Conservation (phyloP, 2,888 invertebrate species). For the Polietes domitor region DNA sequence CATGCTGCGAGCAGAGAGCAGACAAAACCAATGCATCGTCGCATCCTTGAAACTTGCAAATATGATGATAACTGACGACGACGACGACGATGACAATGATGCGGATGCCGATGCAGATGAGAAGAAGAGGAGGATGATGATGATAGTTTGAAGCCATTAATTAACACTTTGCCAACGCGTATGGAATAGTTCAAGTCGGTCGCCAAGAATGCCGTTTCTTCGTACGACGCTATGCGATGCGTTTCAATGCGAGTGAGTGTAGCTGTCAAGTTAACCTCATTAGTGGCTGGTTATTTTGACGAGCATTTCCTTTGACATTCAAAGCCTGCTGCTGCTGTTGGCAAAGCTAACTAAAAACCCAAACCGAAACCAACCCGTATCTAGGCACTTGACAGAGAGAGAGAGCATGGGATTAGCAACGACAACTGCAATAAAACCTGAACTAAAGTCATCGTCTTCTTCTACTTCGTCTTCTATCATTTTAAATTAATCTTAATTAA, state of each 20-base stretch:
- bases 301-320: conserved; percentile 52
- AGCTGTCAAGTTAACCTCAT: conserved; percentile 49
- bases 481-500: conserved; percentile 64
- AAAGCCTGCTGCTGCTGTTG: not conserved
- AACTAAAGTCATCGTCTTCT: not conserved
- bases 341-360: not conserved
- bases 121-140: not conserved
- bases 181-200: not conserved
- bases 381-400: not conserved
- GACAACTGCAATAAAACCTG: not conserved
- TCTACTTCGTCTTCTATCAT: not conserved
- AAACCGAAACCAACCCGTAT: not conserved
- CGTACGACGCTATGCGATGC: not conserved
- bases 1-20: too few species aligned
- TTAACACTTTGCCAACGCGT: conserved; percentile 48
- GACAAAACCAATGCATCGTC: not conserved
- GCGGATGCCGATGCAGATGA: not conserved
- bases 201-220: not conserved
- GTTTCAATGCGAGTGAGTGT: not conserved
- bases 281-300: conserved; percentile 45
- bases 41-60: not conserved
- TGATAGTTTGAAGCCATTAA: conserved; percentile 51
- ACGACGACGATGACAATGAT: not conserved
- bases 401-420: not conserved
- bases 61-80: not conserved